Conservation (phyloP, 2,797 vertebrate genomes). For the Hapalemur alaotrensis region DNA sequence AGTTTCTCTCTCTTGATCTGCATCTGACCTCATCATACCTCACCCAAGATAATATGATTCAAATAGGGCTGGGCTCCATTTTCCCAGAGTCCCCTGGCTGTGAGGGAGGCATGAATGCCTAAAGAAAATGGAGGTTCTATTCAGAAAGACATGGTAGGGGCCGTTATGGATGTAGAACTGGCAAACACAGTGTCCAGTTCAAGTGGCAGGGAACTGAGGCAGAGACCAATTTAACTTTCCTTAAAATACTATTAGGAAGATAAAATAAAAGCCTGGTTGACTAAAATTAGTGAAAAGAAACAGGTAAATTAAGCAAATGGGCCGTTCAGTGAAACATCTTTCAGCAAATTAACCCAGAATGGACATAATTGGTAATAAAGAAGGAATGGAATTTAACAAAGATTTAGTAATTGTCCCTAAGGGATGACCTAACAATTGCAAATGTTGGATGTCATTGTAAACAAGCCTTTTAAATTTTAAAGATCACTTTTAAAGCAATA, state of each 20-base stretch:
- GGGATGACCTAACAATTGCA: constrained; percentile 52
- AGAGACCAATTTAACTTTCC: background rate
- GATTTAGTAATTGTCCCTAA: constrained; percentile 49
- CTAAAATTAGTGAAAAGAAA: constrained; percentile 68
- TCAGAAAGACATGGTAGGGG: background rate
- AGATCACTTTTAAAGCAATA: constrained; percentile 44
- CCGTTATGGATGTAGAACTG: fast-evolving
- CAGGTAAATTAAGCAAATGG: constrained; percentile 69
- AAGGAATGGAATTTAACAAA: constrained; percentile 44
- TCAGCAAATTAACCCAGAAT: constrained; percentile 60
- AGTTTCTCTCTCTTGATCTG: background rate
- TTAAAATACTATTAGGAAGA: background rate
- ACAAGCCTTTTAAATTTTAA: constrained; percentile 66
- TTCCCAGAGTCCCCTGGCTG: background rate
- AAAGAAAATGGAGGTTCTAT: background rate
- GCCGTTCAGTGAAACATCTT: constrained; percentile 50
- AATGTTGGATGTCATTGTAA: constrained; percentile 48
- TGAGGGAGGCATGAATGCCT: background rate
- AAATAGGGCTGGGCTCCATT: background rate
- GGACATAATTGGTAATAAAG: constrained; percentile 68
- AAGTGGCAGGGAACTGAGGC: background rate
- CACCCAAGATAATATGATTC: background rate
- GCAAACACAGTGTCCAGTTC: background rate
- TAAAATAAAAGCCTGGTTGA: background rate
- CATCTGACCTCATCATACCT: background rate